These are phyloP conservation scores for Meloidogyne hapla DNA, from an alignment of 1,140 invertebrate genomes.

Conservation along the genomic window DNA sequence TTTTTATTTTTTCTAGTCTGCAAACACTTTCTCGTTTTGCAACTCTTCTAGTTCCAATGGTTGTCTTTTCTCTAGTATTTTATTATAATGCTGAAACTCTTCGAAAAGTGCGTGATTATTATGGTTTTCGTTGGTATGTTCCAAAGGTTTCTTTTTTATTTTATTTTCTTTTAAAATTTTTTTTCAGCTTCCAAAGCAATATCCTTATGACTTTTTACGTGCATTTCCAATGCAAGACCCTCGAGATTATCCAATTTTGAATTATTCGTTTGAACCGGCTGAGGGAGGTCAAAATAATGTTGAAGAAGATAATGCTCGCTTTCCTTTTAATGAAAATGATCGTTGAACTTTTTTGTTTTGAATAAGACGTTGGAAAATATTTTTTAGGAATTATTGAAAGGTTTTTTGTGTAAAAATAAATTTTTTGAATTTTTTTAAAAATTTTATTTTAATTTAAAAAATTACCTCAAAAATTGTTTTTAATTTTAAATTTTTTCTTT, in stretches of 20 bases:
- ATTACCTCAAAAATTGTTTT: background rate
- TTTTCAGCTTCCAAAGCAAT: no score
- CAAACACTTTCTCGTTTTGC: background rate
- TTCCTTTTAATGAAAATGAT: constrained; percentile 20
- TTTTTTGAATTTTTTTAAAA: no score
- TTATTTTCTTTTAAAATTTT: no score
- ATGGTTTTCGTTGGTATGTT: background rate
- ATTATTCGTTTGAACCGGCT: constrained; percentile 60
- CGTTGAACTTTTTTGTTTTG: background rate
- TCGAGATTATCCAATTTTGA: constrained; percentile 58
- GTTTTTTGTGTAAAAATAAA: no score
- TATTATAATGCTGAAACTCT: background rate
- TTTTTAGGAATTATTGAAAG: no score
- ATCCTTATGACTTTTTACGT: constrained; percentile 55
- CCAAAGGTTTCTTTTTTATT: background rate
- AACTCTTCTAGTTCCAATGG: background rate
- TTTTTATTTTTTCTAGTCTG: background rate
- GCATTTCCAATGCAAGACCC: constrained; percentile 57
- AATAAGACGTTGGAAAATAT: no score
- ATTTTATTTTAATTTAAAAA: background rate
- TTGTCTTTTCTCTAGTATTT: background rate
- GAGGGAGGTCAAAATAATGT: constrained; percentile 26
- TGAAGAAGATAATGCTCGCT: background rate
- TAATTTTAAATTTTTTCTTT: background rate
- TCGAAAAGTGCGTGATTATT: background rate